phyloP scores from a whole-genome alignment of 1,140 invertebrate species.

The Drosophila orosa region DNA sequence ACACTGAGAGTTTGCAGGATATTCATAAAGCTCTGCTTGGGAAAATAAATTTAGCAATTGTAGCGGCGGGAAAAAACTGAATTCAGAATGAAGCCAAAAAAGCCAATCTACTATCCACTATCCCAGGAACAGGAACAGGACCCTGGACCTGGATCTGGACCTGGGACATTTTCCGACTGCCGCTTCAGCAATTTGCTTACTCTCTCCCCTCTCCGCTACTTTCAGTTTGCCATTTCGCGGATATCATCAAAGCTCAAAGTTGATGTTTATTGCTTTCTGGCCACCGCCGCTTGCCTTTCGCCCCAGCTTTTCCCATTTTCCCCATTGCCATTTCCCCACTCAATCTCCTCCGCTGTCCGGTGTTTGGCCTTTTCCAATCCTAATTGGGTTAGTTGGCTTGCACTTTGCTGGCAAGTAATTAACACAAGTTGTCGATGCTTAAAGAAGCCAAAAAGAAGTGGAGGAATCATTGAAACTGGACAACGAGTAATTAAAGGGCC shows the following conservation, averaged over 20 bases:
- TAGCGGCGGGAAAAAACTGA: slow-evolving; percentile 57
- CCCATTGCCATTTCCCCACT: slow-evolving; percentile 21
- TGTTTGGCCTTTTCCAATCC: slow-evolving; percentile 49
- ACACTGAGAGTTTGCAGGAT: slow-evolving; percentile 4
- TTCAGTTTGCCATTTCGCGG: slow-evolving; percentile 42
- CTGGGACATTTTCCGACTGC: slow-evolving; percentile 20
- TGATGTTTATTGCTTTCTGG: slow-evolving; percentile 47
- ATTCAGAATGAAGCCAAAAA: slow-evolving; percentile 53
- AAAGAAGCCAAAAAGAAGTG: slow-evolving; percentile 47
- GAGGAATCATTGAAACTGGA: slow-evolving; percentile 52
- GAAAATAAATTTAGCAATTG: slow-evolving; percentile 45
- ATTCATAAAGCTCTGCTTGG: slow-evolving; percentile 25
- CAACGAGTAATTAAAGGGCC: slow-evolving; percentile 52
- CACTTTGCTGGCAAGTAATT: slow-evolving; percentile 63
- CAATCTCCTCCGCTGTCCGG: slow-evolving; percentile 24
- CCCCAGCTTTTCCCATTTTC: not conserved
- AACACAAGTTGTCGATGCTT: slow-evolving; percentile 70
- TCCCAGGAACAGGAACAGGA: not conserved
- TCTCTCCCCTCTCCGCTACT: not conserved
- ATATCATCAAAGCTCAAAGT: slow-evolving; percentile 56
- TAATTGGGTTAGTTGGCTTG: slow-evolving; percentile 74
- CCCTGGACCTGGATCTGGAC: not conserved
- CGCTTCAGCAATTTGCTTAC: slow-evolving; percentile 27
- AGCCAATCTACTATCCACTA: slow-evolving; percentile 11
- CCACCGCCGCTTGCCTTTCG: slow-evolving; percentile 10